These are phyloP conservation scores for Carpatolechia fugitivella DNA, from an alignment of 2,888 invertebrate species.

Conservation along the genomic window DNA sequence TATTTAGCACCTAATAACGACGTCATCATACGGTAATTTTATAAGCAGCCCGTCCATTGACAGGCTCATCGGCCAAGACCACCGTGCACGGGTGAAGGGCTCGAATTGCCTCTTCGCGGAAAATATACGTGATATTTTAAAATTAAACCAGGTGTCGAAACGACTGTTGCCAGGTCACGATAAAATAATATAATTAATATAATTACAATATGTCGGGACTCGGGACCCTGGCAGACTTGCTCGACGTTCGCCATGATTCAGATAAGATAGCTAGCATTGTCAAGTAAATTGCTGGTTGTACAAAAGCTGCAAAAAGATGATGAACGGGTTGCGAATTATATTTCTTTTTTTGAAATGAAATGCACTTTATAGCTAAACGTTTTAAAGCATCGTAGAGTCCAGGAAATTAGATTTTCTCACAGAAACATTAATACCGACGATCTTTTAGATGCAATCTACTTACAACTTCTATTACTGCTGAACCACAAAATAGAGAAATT, in stretches of 20 bases:
- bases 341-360: too few relatives aligned
- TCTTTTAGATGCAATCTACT: not conserved
- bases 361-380: too few relatives aligned
- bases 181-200: conserved; percentile 4
- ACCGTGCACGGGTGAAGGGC: conserved; percentile 23
- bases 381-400: too few relatives aligned
- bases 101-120: conserved; percentile 65
- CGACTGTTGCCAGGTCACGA: conserved; percentile 37
- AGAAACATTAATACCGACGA: not conserved
- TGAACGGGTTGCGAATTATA: not conserved
- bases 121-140: conserved; percentile 53
- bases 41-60: not conserved
- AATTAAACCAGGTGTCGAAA: conserved; percentile 59
- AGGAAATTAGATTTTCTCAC: not conserved
- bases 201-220: not conserved
- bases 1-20: too few relatives aligned
- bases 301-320: not conserved
- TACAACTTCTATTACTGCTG: not conserved
- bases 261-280: not conserved
- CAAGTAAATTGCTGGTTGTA: conserved; percentile 1
- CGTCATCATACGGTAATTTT: too few relatives aligned
- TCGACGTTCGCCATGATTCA: not conserved
- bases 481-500: conserved; percentile 17
- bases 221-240: not conserved
- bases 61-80: not conserved